These are phyloP conservation scores for Nomada fabriciana DNA, from an alignment of 2,888 invertebrate species.

Conservation along the genomic window DNA sequence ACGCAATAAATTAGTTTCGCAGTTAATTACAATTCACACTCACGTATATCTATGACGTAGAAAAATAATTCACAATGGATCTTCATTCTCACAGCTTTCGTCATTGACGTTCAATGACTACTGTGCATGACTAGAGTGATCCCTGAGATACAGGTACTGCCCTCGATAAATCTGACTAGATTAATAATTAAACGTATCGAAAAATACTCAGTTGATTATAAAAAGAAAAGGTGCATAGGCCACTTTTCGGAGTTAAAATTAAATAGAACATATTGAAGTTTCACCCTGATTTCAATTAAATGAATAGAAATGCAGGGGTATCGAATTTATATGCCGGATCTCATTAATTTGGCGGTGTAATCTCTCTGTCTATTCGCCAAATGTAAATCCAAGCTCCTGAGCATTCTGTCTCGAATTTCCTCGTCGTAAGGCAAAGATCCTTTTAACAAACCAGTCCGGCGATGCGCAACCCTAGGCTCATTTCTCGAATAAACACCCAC, in stretches of 20 bases:
- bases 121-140: constrained; percentile 47
- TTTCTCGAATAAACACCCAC: constrained; percentile 61
- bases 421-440: constrained; percentile 59
- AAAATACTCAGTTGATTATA: not conserved
- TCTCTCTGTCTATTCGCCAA: constrained; percentile 80
- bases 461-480: constrained; percentile 56
- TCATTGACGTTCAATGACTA: constrained; percentile 32
- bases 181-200: not conserved
- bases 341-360: constrained; percentile 80
- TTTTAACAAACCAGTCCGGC: constrained; percentile 51
- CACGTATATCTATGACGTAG: constrained; percentile 23
- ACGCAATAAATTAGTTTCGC: constrained; percentile 15
- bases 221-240: not conserved
- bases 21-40: not conserved
- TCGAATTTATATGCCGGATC: constrained; percentile 52
- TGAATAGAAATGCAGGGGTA: not conserved
- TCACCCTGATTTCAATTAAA: not conserved
- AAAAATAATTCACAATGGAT: constrained; percentile 47
- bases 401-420: constrained; percentile 78
- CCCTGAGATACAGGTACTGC: constrained; percentile 25
- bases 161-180: constrained; percentile 42
- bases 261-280: not conserved
- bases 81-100: not conserved
- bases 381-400: constrained; percentile 80
- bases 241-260: not conserved